Conservation (phyloP, 2,113 vertebrate species). For the Lophotis ruficrista region DNA sequence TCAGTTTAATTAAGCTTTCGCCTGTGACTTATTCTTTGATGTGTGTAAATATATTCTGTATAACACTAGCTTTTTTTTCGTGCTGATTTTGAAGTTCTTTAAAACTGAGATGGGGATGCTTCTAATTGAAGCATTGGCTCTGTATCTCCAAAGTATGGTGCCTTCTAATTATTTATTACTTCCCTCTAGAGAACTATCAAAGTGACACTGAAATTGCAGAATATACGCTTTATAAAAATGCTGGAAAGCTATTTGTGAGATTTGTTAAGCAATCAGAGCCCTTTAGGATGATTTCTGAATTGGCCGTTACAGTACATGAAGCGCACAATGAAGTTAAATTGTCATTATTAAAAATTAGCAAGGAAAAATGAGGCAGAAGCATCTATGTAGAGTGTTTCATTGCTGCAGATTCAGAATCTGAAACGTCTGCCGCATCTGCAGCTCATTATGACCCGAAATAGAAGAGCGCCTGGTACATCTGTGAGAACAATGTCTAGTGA, state of each 20-base stretch:
- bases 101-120: conserved; percentile 31
- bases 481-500: neutral
- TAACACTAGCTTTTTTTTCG: conserved; percentile 14
- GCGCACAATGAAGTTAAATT: conserved; percentile 41
- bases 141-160: conserved; percentile 14
- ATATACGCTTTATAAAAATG: neutral
- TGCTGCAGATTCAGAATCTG: neutral
- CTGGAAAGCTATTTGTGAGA: conserved; percentile 41
- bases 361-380: conserved; percentile 40
- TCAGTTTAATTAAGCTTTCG: conserved; percentile 59
- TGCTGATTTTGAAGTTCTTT: conserved; percentile 48
- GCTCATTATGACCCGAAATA: conserved; percentile 38
- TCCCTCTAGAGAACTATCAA: conserved; percentile 37
- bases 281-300: conserved; percentile 51
- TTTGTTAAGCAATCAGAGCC: conserved; percentile 55
- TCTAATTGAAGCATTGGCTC: conserved; percentile 45
- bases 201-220: conserved; percentile 31
- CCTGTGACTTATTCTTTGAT: conserved; percentile 54
- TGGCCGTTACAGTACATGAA: neutral
- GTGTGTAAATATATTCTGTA: conserved; percentile 56
- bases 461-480: neutral
- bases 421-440: conserved; percentile 18
- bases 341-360: conserved; percentile 63
- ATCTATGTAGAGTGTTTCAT: neutral
- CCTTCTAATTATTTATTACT: conserved; percentile 58